Base-by-base conservation (phyloP, 2,888 invertebrate species). In the Phyllotreta cruciferae region DNA sequence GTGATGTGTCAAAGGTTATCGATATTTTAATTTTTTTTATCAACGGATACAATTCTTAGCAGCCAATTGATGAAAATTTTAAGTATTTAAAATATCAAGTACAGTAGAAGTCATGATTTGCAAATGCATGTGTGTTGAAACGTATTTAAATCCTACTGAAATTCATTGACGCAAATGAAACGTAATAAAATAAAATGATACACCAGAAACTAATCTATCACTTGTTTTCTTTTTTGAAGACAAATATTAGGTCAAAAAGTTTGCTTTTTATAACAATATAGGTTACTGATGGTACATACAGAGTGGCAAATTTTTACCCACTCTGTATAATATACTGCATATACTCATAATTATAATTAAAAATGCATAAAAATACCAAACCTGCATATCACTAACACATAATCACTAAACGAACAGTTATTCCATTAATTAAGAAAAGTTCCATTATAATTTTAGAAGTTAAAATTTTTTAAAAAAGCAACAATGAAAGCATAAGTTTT, bases 1-100 rank as follows among this genome's bases (percentile, higher is more conserved):
- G 34, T 49, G 35, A 49, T 11, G 49, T 49, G 35, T 49, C 49
- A 49, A 13, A 49, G 49, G 49, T 49, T 49, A 49, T 49, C 49
- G 36, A 49, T 35, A 49, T 49, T 49, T 49, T 49, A 9, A 11
- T 35, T 35, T 35, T n/a, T 49, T 49, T 49, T 34, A 49, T 49
- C 35, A 49, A n/a, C 7, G n/a, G 11, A 9, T 35, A 35, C 14
- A 35, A 49, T 35, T 11, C 10, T 11, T 9, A 34, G 34, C 49
- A 49, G 49, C 36, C 49, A 49, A 49, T 34, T 49, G 36, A n/a
- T 7, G 35, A 9, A 13, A 49, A 49, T 11, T 24, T 34, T 35
- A 49, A 49, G 14, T n/a, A 10, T 41, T 41, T 4, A 41, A 41
- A 41, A 41, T 3, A n/a, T 4, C 10, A 41, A 3, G 41, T 41